Conservation (phyloP, 2,797 vertebrate species). For the Falco concolor region DNA sequence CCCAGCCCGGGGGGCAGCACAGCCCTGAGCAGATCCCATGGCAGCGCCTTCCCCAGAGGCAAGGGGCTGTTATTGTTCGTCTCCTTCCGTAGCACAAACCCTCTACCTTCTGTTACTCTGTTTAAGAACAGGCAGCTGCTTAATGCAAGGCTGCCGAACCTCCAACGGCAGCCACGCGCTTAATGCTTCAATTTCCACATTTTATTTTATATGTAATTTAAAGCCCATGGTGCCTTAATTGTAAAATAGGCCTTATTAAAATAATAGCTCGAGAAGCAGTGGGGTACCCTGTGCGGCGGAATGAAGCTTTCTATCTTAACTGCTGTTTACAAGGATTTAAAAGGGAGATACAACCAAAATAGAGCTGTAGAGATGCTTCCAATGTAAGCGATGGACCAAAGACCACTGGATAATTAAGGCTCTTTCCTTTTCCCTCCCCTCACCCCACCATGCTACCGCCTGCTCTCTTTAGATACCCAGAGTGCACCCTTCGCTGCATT, state of each 20-base stretch:
- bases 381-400: slow-evolving; percentile 81
- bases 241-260: slow-evolving; percentile 83
- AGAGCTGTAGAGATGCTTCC: slow-evolving; percentile 82
- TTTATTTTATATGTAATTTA: slow-evolving; percentile 83
- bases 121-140: slow-evolving; percentile 54
- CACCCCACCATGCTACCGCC: slow-evolving; percentile 78
- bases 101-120: slow-evolving; percentile 48
- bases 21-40: rapidly evolving
- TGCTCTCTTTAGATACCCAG: slow-evolving; percentile 76
- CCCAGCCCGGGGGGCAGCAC: neutral
- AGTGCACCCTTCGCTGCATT: slow-evolving; percentile 76
- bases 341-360: slow-evolving; percentile 72
- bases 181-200: slow-evolving; percentile 80
- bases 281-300: slow-evolving; percentile 64
- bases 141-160: slow-evolving; percentile 75
- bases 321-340: slow-evolving; percentile 78
- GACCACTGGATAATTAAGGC: slow-evolving; percentile 76
- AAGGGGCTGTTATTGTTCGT: neutral
- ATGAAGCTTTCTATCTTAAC: slow-evolving; percentile 73
- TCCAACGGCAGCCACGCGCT: slow-evolving; percentile 70
- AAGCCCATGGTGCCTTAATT: slow-evolving; percentile 83
- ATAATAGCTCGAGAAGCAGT: slow-evolving; percentile 80
- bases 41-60: neutral
- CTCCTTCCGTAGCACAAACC: neutral
- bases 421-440: slow-evolving; percentile 70